Percentiles rank a stretch among this genome's conserved stretches.
Conservation (phyloP, 2,113 vertebrate genomes). For the Albula glossodonta region DNA sequence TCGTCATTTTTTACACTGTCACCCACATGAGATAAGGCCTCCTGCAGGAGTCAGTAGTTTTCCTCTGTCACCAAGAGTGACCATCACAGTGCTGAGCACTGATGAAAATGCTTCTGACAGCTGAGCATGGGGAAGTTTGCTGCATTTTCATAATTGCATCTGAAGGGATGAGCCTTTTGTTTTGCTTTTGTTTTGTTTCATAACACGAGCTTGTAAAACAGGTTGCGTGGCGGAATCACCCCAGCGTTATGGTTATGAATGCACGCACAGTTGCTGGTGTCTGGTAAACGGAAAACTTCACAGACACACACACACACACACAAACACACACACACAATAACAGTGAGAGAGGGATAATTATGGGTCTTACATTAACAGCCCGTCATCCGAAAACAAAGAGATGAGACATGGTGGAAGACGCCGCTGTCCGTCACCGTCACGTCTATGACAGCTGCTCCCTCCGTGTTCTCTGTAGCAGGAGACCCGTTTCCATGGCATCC, state of each 20-base stretch:
- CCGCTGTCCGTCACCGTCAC: not conserved
- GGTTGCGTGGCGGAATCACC: not conserved
- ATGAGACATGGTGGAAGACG: not conserved
- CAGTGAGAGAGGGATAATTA: constrained; percentile 1
- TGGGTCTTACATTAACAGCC: not conserved
- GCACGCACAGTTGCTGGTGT: not conserved
- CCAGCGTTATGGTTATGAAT: not conserved
- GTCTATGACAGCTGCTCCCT: not conserved
- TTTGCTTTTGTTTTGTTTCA: not conserved
- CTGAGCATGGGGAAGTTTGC: not conserved
- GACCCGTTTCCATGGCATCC: not conserved
- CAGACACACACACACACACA: not conserved
- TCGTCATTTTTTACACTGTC: not conserved
- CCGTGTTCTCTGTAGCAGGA: not conserved
- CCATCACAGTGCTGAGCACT: not conserved
- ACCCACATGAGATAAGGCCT: not conserved
- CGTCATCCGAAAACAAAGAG: not conserved
- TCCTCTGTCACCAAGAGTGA: not conserved
- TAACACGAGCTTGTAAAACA: not conserved
- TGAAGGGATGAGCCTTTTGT: not conserved
- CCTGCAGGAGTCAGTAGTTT: not conserved
- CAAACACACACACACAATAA: not conserved
- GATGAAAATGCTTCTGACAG: not conserved
- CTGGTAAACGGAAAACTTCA: not conserved
- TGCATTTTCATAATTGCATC: not conserved